Percentiles rank a stretch among this genome's conserved stretches.
Evolutionary conservation across 2,797 vertebrate species (phyloP).

Genomic region (Anguilla pacifica): DNA sequence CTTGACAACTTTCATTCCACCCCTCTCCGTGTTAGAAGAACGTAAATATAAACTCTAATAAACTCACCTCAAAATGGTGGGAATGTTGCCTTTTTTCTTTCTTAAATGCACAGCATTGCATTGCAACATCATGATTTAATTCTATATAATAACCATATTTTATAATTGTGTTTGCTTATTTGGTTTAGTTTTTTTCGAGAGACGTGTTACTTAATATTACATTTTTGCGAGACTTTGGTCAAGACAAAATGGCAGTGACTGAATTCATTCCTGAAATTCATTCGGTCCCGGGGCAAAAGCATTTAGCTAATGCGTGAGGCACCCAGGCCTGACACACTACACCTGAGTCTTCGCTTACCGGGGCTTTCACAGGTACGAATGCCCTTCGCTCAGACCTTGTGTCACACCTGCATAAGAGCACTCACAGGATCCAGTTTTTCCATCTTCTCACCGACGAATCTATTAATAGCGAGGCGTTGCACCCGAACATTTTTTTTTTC

Average conservation of each 20-base stretch:
- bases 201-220: too few relatives aligned
- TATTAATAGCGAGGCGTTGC: too few relatives aligned
- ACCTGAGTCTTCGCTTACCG: neutral
- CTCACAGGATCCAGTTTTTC: neutral
- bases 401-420: neutral
- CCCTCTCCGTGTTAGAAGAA: neutral
- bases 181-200: too few relatives aligned
- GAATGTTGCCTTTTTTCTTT: neutral
- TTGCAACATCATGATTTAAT: neutral
- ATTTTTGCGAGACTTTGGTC: neutral
- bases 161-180: conserved; percentile 3
- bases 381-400: neutral
- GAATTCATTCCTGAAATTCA: neutral
- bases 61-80: neutral
- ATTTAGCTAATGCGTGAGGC: neutral
- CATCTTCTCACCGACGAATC: too few relatives aligned
- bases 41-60: neutral
- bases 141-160: neutral
- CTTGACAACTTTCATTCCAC: neutral
- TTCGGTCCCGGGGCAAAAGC: neutral
- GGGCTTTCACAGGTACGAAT: neutral
- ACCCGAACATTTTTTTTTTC: too few relatives aligned
- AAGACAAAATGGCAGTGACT: neutral
- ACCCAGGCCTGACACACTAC: neutral
- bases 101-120: neutral